A percentile compares a stretch with the other conserved stretches of the same genome.
Conservation (phyloP, 35 echinoderm and acorn worm genomes). For the Apostichopus japonicus region DNA sequence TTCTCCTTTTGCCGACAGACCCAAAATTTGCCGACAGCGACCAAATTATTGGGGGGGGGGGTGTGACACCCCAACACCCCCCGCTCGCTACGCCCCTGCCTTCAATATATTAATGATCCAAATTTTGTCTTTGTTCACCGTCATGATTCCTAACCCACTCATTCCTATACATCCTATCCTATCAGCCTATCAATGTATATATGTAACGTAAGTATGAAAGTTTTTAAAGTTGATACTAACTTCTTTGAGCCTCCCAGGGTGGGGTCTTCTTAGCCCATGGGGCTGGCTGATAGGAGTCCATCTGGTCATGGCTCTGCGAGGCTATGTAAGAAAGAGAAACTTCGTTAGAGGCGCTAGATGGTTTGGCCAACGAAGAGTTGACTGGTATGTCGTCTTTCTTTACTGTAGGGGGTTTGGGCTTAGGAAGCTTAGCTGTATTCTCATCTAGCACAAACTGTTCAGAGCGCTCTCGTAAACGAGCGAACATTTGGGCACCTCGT, state of each 20-base stretch:
- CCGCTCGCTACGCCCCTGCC: too few relatives aligned
- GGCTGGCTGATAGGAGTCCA: neutral
- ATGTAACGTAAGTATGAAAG: neutral
- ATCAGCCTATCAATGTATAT: too few relatives aligned
- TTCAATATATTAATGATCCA: too few relatives aligned
- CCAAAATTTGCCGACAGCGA: too few relatives aligned
- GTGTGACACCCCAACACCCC: too few relatives aligned
- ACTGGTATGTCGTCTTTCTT: slow-evolving; percentile 26
- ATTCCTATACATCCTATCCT: too few relatives aligned
- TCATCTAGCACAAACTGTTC: slow-evolving; percentile 95
- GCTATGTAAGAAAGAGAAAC: slow-evolving; percentile 58
- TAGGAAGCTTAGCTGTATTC: slow-evolving; percentile 67
- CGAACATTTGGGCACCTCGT: slow-evolving; percentile 86
- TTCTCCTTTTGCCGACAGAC: too few relatives aligned
- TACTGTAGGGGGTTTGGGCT: slow-evolving; percentile 39
- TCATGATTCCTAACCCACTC: too few relatives aligned
- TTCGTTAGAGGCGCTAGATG: neutral
- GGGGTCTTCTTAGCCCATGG: slow-evolving; percentile 32
- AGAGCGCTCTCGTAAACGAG: slow-evolving; percentile 77
- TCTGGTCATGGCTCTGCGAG: slow-evolving; percentile 16
- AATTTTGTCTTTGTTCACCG: too few relatives aligned
- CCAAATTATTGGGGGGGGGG: too few relatives aligned
- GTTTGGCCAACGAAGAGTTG: neutral
- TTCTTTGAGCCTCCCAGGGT: neutral
- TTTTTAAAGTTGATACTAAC: neutral